Base-by-base conservation (phyloP, 2,797 vertebrate genomes). In the Poecile montanus region DNA sequence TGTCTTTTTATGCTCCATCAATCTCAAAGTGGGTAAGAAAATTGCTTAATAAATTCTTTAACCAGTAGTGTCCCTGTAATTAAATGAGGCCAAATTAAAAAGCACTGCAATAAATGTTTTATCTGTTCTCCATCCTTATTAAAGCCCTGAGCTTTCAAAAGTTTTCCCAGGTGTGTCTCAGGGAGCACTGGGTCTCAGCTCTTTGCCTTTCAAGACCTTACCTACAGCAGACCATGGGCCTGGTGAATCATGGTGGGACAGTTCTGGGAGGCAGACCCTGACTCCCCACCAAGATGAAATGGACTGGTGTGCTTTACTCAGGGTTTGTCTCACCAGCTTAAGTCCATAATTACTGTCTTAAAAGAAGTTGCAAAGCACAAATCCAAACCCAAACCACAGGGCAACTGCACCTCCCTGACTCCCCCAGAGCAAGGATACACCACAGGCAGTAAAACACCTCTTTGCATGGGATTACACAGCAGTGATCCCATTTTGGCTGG, bases 41-140 rank as follows among this genome's bases (percentile, higher is more conserved):
- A 95, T 75, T 56, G 70, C 82, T 82, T 91, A 77, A 85, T 92
- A 93, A 92, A 68, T 76, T 92, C 68, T 83, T 91, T 75, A 92
- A 91, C 36, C 8, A 44, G 48, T 34, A 60, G 51, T 26, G 21
- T 47, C n/a, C 29, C 40, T 75, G 38, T 83, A 91, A 95, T 83
- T 85, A 93, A 85, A 72, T 61, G 25, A 89, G 25, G 23, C 7
- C 54, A n/a, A n/a, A 94, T 68, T 68, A 81, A 75, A 88, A 66
- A 51, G 60, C 34, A 40, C 44, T 48, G 58, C 62, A 89, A 45
- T 71, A 83, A 85, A 78, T 12, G 22, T 85, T 92, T 83, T 80
- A 56, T 68, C 75, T 74, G 30, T 38, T 93, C 13, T 26, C 10
- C 22, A 54, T 56, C 29, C 51, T 74, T 76, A 54, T 58, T 56